Base-by-base conservation (phyloP, 1,140 invertebrate species). In the Megalonaias nervosa region DNA sequence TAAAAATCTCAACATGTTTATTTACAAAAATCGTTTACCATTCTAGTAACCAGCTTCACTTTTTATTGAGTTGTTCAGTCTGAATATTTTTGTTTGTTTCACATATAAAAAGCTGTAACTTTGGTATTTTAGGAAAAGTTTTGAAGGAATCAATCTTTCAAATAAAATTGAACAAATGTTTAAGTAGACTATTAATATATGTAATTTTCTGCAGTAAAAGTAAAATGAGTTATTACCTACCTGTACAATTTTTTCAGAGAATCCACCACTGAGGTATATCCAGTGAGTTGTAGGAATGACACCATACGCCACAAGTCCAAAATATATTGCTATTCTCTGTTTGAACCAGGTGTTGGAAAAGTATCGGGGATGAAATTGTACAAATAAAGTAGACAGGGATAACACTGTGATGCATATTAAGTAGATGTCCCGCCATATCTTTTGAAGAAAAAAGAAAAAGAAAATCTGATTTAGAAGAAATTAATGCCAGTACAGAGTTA, bases 271-370 rank as follows among this genome's bases (percentile, higher is more conserved):
- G 6, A 94, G 93, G 66, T 95, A 91, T 1, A 95, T 94, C 97
- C 97, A 99, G 87, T 99, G 97, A 38, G 96, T 90, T 2, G 97
- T 96, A 16, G 97, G 97, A 75, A 98, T 91, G 0, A 98, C 93
- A 21, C 97, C 97, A 88, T 97, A 98, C 19, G 93, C 94, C 5
- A 95, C 96, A 94, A 98, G 97, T 11, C 93, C 92, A 74, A 96
- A 94, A 88, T 98, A 97, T 26, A 97, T 94, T 19, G 94, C 87
- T 86, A 97, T 94, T n/a, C 92, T 82, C 12, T 84, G 82, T 55
- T 82, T 84, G 67, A 87, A 90, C 89, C 87, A 91, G 77, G 84
- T 79, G 67, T 86, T 74, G 17, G 87, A 82, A 66, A 90, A 85
- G 71, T 91, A 90, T 21, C 87, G 85, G 0, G 90, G 90, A 55